A percentile compares a stretch with the other conserved stretches of the same genome.
Evolutionary conservation across 1,140 invertebrate species (phyloP).

Genomic region (Trachelipus rathkii): DNA sequence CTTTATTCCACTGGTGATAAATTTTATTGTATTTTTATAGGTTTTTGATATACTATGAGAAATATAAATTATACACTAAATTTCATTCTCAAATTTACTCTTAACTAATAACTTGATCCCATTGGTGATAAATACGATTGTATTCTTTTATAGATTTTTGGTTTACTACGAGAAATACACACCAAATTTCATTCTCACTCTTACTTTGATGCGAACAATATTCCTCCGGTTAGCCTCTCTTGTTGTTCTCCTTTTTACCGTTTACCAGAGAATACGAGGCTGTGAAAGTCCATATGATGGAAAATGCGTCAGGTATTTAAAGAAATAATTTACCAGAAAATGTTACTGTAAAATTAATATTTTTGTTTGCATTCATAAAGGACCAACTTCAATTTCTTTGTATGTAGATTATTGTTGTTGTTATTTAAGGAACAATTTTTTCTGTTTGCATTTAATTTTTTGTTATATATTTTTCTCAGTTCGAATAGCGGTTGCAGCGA

Average conservation of each 20-base stretch:
- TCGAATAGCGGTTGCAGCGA: neutral
- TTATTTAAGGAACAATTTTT: too few species aligned
- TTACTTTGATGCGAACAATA: slow-evolving; percentile 68
- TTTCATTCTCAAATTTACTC: too few species aligned
- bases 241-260: slow-evolving; percentile 63
- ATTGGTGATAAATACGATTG: neutral
- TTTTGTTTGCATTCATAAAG: neutral
- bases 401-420: neutral
- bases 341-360: neutral
- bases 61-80: too few species aligned
- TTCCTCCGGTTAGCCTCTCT: slow-evolving; percentile 72
- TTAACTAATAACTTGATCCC: too few species aligned
- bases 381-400: neutral
- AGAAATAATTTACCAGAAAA: neutral
- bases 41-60: too few species aligned
- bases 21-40: too few species aligned
- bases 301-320: slow-evolving; percentile 24
- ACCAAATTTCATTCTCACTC: slow-evolving; percentile 61
- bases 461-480: too few species aligned
- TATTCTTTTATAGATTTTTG: slow-evolving; percentile 48
- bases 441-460: too few species aligned
- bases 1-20: too few species aligned
- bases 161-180: slow-evolving; percentile 69
- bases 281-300: slow-evolving; percentile 25
- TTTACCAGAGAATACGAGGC: slow-evolving; percentile 60